Evolutionary conservation across 2,113 vertebrate species (phyloP), one percentile per base, ranked within the genome.

Genomic region (Chinchilla lanigera): DNA sequence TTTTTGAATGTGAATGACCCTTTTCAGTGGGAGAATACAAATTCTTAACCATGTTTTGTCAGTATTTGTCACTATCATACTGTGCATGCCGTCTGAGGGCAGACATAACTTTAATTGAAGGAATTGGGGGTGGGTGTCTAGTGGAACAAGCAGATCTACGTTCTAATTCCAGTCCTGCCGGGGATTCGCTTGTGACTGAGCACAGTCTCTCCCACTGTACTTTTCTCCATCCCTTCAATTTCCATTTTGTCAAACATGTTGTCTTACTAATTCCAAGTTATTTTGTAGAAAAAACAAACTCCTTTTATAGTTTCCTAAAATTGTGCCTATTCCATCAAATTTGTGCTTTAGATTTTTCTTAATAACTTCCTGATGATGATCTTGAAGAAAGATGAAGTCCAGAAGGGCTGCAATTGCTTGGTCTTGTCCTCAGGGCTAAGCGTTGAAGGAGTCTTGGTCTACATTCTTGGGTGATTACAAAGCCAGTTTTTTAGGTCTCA

Each of bases 401-500:
- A 97, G 84, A 98, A 94, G 81, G 80, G 81, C 90, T 82, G 30
- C 81, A 84, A 77, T 96, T 94, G 75, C 91, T 97, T 60, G 11
- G 11, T 97, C 94, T 97, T 95, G 67, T 97, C 83, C 92, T 93
- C 86, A 28, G 82, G 94, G 71, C 92, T 96, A 90, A 90, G 75
- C 97, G 35, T 89, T 97, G 89, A 71, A 84, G 92, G 80, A 44
- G 54, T 24, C 84, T 86, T 89, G 73, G 92, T 73, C n/a, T 88
- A 94, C 56, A 67, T 95, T 92, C 83, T 97, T 97, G 96, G 89
- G 94, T 93, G 90, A 73, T 97, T 96, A 94, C 86, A 87, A 89
- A 90, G 94, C 81, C 71, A 61, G 97, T 97, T 97, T 97, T 97
- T 96, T 95, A 95, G 86, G 73, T 35, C 96, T 98, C 89, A 28